Evolutionary conservation across 2,113 vertebrate genomes (phyloP).

Genomic region (Chrysochloris asiatica): DNA sequence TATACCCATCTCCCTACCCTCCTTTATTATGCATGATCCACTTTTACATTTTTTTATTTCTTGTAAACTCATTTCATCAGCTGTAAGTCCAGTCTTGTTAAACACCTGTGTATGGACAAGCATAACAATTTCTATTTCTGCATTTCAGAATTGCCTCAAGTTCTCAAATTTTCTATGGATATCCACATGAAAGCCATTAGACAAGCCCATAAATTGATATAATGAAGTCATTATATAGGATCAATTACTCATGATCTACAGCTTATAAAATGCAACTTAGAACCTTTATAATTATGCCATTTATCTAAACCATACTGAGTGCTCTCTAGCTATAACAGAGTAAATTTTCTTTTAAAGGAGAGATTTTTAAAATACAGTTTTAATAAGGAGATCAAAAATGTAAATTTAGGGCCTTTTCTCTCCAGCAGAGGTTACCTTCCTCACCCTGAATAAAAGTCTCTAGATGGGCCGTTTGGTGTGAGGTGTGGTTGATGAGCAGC

Average conservation of each 20-base stretch:
- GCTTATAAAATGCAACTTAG: neutral
- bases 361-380: neutral
- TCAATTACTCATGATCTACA: neutral
- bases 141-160: neutral
- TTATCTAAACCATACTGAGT: neutral
- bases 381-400: neutral
- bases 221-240: neutral
- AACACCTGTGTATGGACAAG: neutral
- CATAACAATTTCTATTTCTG: neutral
- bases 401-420: no score
- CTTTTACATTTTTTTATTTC: neutral
- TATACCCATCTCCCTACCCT: neutral
- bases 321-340: neutral
- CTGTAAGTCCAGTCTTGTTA: neutral
- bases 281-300: neutral
- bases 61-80: neutral
- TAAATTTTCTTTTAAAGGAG: constrained; percentile 32
- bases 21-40: neutral
- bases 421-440: no score
- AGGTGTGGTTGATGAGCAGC: no score
- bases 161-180: neutral
- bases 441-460: no score
- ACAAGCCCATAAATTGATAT: neutral
- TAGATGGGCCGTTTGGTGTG: no score
- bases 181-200: neutral